Evolutionary conservation across 2,888 invertebrate species (phyloP).

Genomic region (Thyatira batis): DNA sequence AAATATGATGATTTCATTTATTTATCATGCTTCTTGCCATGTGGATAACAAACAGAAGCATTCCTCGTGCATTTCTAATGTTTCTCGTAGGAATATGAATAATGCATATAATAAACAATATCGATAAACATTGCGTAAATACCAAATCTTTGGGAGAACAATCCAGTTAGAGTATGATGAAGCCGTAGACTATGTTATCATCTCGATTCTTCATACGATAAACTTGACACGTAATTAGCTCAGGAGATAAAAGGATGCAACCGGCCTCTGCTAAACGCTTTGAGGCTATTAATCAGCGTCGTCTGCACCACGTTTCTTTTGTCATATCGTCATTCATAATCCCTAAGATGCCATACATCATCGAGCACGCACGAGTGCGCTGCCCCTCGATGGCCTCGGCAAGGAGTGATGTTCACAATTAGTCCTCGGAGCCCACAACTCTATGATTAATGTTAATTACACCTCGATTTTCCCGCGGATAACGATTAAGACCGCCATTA

Average conservation of each 20-base stretch:
- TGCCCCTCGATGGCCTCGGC: constrained; percentile 26
- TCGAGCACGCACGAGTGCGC: constrained; percentile 30
- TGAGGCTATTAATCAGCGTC: constrained; percentile 57
- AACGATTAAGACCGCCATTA: constrained; percentile 68
- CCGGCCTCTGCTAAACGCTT: constrained; percentile 40
- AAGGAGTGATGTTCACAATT: constrained; percentile 64
- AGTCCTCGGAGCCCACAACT: constrained; percentile 61
- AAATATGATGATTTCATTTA: too few relatives aligned
- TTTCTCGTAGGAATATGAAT: too few relatives aligned
- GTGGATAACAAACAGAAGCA: too few relatives aligned
- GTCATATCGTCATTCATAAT: constrained; percentile 56
- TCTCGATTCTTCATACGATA: neutral
- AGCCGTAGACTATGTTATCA: neutral
- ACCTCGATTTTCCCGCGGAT: constrained; percentile 64
- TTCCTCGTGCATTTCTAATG: too few relatives aligned
- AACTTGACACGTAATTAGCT: constrained; percentile 42
- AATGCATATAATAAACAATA: too few relatives aligned
- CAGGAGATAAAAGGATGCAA: constrained; percentile 36
- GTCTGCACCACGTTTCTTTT: constrained; percentile 57
- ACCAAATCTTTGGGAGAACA: too few relatives aligned
- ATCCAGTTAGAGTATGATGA: neutral
- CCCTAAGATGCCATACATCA: constrained; percentile 27
- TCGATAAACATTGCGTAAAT: too few relatives aligned
- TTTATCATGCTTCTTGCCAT: too few relatives aligned
- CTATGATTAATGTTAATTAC: constrained; percentile 78